Percentiles rank a stretch among this genome's conserved stretches.
Conservation (phyloP, 2,888 invertebrate species). For the Dicranocentrus wangi region DNA sequence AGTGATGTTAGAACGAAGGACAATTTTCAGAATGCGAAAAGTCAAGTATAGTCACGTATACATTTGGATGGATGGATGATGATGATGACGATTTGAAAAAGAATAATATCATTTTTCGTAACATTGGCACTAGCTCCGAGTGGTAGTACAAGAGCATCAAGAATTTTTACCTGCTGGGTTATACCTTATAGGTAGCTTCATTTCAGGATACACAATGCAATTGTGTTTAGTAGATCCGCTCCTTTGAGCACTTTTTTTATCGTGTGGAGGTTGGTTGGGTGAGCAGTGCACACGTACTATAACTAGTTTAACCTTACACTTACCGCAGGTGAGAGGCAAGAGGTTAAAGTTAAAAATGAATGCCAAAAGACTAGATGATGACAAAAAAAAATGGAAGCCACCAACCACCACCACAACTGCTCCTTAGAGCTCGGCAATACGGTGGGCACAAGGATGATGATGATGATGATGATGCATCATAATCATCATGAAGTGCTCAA, state of each 20-base stretch:
- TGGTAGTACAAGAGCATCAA: neutral
- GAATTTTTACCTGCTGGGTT: neutral
- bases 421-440: too few species aligned
- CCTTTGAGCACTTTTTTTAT: too few species aligned
- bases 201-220: neutral
- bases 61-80: neutral
- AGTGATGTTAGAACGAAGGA: slow-evolving; percentile 6
- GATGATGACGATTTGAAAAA: too few species aligned
- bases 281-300: neutral
- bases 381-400: neutral
- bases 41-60: neutral
- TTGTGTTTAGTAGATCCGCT: neutral
- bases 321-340: slow-evolving; percentile 1
- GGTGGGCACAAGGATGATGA: too few species aligned
- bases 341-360: slow-evolving; percentile 8
- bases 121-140: neutral
- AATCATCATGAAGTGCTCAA: too few species aligned
- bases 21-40: slow-evolving; percentile 23
- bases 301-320: slow-evolving; percentile 1
- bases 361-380: neutral
- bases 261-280: too few species aligned
- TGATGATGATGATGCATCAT: too few species aligned
- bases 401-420: neutral
- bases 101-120: too few species aligned
- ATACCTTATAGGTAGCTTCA: neutral